phyloP scores from a whole-genome alignment of 2,888 invertebrate genomes.

The Arge pagana region DNA sequence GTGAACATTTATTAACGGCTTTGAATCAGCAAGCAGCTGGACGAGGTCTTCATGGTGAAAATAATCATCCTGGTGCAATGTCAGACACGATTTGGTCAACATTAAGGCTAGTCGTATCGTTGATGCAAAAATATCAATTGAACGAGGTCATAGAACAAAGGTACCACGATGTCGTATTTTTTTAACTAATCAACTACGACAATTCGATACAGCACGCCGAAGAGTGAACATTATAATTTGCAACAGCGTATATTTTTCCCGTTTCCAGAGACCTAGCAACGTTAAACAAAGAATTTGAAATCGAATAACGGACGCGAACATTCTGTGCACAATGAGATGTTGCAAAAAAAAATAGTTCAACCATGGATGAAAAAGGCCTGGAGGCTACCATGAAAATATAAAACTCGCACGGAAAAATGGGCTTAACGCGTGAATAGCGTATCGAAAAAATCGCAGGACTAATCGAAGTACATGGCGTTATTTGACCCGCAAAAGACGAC shows the following conservation, averaged over 20 bases:
- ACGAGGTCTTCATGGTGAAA: constrained; percentile 61
- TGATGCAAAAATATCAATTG: constrained; percentile 70
- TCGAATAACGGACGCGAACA: constrained; percentile 43
- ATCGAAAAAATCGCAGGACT: no score
- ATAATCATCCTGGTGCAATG: constrained; percentile 65
- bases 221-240: constrained; percentile 9
- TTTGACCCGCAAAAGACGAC: no score
- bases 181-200: background rate
- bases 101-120: constrained; percentile 82
- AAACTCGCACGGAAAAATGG: no score
- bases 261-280: constrained; percentile 55
- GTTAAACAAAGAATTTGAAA: constrained; percentile 57
- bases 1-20: constrained; percentile 92
- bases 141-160: constrained; percentile 62
- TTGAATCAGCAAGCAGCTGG: constrained; percentile 88
- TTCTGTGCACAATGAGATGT: no score
- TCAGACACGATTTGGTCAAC: constrained; percentile 96
- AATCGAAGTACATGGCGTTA: no score
- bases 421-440: no score
- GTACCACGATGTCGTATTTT: no score
- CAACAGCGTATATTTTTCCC: no score
- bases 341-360: no score
- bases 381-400: no score
- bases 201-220: background rate
- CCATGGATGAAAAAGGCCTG: no score